Conservation (phyloP, 2,113 vertebrate species). For the Globicephala melas region DNA sequence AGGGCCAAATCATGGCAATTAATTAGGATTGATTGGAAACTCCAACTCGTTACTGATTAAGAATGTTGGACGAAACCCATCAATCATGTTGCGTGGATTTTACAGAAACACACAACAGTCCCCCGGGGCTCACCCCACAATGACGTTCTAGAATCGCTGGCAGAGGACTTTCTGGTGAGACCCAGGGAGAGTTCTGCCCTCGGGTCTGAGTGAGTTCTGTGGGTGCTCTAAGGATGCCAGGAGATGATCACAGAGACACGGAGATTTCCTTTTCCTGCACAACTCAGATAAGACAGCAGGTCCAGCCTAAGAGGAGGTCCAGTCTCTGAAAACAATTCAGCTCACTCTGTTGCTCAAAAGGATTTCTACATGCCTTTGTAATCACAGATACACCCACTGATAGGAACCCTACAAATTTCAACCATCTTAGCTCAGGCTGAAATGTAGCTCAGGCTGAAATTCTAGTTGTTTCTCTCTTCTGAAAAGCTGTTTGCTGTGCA, state of each 20-base stretch:
- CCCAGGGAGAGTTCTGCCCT: too few species aligned
- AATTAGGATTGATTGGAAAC: neutral
- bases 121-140: neutral
- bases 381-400: neutral
- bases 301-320: rapidly evolving
- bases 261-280: rapidly evolving
- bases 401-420: neutral
- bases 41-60: neutral
- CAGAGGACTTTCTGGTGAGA: neutral
- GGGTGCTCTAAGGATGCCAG: neutral
- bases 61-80: neutral
- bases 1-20: neutral
- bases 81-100: neutral
- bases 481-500: neutral
- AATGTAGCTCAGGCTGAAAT: neutral
- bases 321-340: neutral
- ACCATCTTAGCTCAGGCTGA: neutral
- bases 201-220: rapidly evolving
- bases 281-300: neutral
- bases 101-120: neutral
- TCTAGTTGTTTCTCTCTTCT: neutral
- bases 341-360: rapidly evolving
- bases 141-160: rapidly evolving
- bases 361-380: too few species aligned
- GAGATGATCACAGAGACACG: rapidly evolving